Conservation (phyloP, 2,113 vertebrate species). For the Odocoileus virginianus region DNA sequence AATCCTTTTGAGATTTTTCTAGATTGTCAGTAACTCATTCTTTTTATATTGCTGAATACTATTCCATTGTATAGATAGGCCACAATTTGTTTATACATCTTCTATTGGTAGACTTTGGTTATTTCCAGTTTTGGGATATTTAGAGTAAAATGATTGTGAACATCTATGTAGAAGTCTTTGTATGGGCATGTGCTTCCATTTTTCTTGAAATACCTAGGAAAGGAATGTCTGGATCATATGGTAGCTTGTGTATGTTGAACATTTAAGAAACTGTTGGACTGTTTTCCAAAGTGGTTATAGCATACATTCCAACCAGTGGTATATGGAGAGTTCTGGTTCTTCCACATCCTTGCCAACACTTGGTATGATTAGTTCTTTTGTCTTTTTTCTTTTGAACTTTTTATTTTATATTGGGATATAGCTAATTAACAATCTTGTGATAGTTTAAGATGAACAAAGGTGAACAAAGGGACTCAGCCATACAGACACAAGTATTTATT, state of each 20-base stretch:
- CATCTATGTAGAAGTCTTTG: not conserved
- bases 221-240: not conserved
- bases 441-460: not conserved
- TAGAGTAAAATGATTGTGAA: not conserved
- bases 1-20: not conserved
- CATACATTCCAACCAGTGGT: not conserved
- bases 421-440: not conserved
- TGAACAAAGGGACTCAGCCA: not conserved
- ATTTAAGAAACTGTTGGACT: not conserved
- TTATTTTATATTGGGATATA: not conserved
- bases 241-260: not conserved
- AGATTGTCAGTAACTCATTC: not conserved
- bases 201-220: not conserved
- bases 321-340: not conserved
- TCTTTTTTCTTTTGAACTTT: not conserved
- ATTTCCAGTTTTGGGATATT: not conserved
- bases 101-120: not conserved
- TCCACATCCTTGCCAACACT: not conserved
- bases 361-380: not conserved
- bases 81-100: not conserved
- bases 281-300: not conserved
- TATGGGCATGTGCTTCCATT: not conserved
- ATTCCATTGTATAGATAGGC: not conserved
- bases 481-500: not conserved
- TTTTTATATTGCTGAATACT: not conserved